Conservation (phyloP, 2,797 vertebrate species). For the Gephyroberyx darwinii region DNA sequence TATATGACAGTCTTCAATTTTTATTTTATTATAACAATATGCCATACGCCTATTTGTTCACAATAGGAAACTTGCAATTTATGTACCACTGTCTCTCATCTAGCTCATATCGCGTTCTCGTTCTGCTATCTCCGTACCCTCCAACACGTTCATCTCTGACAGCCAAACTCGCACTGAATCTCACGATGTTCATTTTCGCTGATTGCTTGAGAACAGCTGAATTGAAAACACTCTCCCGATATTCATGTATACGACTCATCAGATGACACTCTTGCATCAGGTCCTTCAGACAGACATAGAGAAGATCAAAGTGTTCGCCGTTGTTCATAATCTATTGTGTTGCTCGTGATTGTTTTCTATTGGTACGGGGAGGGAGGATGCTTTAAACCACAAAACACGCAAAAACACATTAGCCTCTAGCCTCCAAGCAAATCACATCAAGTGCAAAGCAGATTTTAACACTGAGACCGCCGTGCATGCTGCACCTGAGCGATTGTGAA, state of each 20-base stretch:
- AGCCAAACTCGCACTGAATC: conserved; percentile 29
- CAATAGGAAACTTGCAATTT: conserved; percentile 33
- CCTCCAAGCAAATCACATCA: not conserved
- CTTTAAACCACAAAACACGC: not conserved
- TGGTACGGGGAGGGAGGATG: not conserved
- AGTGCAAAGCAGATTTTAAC: not conserved
- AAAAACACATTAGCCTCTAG: not conserved
- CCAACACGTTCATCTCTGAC: conserved; percentile 56
- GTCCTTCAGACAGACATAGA: conserved; percentile 4
- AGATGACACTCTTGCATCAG: conserved; percentile 35
- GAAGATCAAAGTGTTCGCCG: not conserved
- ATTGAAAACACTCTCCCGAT: conserved; percentile 29
- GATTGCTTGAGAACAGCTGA: conserved; percentile 46
- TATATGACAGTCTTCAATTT: conserved; percentile 5
- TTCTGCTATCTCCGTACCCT: conserved; percentile 39
- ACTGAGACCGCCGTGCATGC: not conserved
- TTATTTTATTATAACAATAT: conserved; percentile 21
- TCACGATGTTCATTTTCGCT: conserved; percentile 35
- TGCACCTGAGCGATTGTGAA: conserved; percentile 2
- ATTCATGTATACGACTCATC: conserved; percentile 45
- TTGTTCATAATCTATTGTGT: not conserved
- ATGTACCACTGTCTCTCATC: conserved; percentile 51
- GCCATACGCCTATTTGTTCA: conserved; percentile 27
- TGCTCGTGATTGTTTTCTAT: not conserved
- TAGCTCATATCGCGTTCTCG: conserved; percentile 50